A percentile compares a stretch with the other conserved stretches of the same genome.
Conservation (phyloP, 2,888 invertebrate species). For the Philopedon plagiatum region DNA sequence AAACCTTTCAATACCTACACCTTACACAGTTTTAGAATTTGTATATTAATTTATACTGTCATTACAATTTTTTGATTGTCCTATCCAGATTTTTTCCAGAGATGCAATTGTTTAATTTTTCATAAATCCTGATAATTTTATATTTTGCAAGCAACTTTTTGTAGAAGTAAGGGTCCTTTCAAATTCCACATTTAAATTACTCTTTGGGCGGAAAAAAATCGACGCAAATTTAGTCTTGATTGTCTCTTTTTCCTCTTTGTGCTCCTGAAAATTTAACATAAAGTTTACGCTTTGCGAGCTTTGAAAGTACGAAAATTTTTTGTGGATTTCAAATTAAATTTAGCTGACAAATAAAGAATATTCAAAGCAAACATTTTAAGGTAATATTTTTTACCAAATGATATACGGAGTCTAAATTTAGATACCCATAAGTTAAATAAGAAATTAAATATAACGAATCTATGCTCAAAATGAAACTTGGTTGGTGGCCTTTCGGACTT, state of each 20-base stretch:
- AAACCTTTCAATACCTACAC: too few species aligned
- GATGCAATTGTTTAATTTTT: too few species aligned
- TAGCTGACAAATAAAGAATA: constrained; percentile 2
- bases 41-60: too few species aligned
- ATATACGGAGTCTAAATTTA: not conserved
- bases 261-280: constrained; percentile 5
- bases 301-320: constrained; percentile 1
- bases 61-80: too few species aligned
- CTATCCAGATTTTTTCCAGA: too few species aligned
- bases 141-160: not conserved
- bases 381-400: not conserved
- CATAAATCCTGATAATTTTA: not conserved
- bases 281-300: not conserved
- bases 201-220: constrained; percentile 1
- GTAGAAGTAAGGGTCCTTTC: not conserved
- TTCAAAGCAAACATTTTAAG: not conserved
- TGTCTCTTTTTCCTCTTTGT: constrained; percentile 8
- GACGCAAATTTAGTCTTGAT: constrained; percentile 10
- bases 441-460: too few species aligned
- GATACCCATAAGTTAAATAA: too few species aligned
- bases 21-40: too few species aligned
- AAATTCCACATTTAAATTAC: constrained; percentile 6
- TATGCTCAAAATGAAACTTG: too few species aligned
- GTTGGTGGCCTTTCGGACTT: too few species aligned
- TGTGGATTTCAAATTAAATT: constrained; percentile 6